Conservation (phyloP, 2,888 invertebrate species). For the Biston betularia region DNA sequence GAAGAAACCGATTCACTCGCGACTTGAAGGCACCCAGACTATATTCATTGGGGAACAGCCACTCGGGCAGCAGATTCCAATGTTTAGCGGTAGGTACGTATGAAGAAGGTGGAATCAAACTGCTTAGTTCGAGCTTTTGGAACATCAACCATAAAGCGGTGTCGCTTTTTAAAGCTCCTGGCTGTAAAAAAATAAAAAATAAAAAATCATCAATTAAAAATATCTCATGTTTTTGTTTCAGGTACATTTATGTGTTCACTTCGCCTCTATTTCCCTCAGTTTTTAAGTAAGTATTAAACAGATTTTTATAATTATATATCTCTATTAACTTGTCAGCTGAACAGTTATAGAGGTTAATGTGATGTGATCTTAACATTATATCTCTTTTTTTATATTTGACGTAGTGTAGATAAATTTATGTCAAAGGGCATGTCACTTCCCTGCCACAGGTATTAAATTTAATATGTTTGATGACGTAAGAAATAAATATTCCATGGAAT, state of each 20-base stretch:
- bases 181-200: too few species aligned
- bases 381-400: constrained; percentile 31
- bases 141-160: too few species aligned
- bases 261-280: neutral
- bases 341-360: constrained; percentile 38
- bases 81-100: too few species aligned
- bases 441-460: constrained; percentile 24
- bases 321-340: constrained; percentile 36
- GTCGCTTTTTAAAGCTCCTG: too few species aligned
- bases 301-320: constrained; percentile 9
- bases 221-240: neutral
- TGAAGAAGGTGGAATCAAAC: too few species aligned
- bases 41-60: too few species aligned
- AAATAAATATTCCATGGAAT: neutral
- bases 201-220: neutral
- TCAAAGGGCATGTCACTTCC: constrained; percentile 31
- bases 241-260: neutral
- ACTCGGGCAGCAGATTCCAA: too few species aligned
- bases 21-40: too few species aligned
- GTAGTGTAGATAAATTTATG: constrained; percentile 35
- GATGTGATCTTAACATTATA: constrained; percentile 33
- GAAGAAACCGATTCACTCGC: too few species aligned
- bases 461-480: neutral
- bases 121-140: too few species aligned
- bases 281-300: constrained; percentile 26